Conservation (phyloP, 2,888 invertebrate species). For the Seira sanloemensis region DNA sequence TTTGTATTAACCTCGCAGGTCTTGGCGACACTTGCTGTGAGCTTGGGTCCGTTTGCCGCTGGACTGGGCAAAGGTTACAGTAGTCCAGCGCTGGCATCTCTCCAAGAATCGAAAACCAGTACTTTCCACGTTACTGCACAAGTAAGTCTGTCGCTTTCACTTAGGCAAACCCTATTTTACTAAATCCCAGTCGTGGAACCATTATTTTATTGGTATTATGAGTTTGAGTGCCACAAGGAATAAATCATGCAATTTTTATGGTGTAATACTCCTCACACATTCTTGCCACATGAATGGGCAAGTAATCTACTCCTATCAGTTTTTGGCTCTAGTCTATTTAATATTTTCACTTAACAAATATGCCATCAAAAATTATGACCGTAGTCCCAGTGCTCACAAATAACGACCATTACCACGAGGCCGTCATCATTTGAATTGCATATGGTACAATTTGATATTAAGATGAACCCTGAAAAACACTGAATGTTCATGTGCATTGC, state of each 20-base stretch:
- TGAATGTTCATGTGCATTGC: too few relatives aligned
- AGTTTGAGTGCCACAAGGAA: background rate
- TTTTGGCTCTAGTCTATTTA: background rate
- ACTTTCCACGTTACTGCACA: conserved; percentile 72
- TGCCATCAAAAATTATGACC: background rate
- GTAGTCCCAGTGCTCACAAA: background rate
- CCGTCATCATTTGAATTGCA: too few relatives aligned
- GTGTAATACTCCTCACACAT: background rate
- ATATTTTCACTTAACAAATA: too few relatives aligned
- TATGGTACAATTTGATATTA: too few relatives aligned
- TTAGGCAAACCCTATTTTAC: background rate
- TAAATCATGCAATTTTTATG: background rate
- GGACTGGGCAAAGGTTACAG: conserved; percentile 88
- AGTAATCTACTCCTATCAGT: conserved; percentile 4
- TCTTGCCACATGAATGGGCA: background rate
- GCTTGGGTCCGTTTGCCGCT: conserved; percentile 86
- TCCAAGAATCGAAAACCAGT: conserved; percentile 78
- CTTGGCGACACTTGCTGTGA: conserved; percentile 86
- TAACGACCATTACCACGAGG: too few relatives aligned
- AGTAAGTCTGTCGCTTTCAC: conserved; percentile 63
- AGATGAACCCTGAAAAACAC: too few relatives aligned
- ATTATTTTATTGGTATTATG: too few relatives aligned
- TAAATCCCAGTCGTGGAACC: too few relatives aligned
- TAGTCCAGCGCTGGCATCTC: conserved; percentile 87
- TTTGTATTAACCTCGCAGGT: conserved; percentile 78